Conservation (phyloP, 2,888 invertebrate genomes). For the Amphipoea lucens region DNA sequence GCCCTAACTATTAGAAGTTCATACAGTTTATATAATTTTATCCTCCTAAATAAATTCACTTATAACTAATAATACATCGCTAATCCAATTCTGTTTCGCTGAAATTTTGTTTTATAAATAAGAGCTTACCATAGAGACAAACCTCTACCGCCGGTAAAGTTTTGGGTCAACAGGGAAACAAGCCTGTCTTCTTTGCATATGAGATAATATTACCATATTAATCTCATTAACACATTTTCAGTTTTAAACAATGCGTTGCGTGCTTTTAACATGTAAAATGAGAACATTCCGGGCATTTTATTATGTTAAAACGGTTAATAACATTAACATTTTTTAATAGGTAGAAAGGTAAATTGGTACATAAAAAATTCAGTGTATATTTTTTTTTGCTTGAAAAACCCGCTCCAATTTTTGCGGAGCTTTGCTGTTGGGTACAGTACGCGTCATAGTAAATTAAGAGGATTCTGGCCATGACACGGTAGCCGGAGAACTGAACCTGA, state of each 20-base stretch:
- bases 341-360: constrained; percentile 24
- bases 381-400: constrained; percentile 16
- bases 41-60: no score
- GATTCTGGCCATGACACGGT: constrained; percentile 7
- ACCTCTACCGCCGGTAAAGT: constrained; percentile 21
- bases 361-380: constrained; percentile 27
- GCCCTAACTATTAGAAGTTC: background rate
- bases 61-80: background rate
- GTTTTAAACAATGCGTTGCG: constrained; percentile 39
- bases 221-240: constrained; percentile 54
- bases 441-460: constrained; percentile 25
- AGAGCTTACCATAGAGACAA: constrained; percentile 14
- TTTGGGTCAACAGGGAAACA: constrained; percentile 44
- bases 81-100: background rate
- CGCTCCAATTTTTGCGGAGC: constrained; percentile 12
- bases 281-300: constrained; percentile 31
- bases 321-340: constrained; percentile 30
- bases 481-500: background rate
- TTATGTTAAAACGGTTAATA: constrained; percentile 34
- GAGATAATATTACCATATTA: constrained; percentile 56
- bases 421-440: constrained; percentile 3
- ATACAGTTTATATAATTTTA: no score
- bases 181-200: constrained; percentile 51
- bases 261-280: constrained; percentile 32
- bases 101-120: constrained; percentile 6